Evolutionary conservation across 2,113 vertebrate genomes (phyloP).

Genomic region (Pyxicephalus adspersus): DNA sequence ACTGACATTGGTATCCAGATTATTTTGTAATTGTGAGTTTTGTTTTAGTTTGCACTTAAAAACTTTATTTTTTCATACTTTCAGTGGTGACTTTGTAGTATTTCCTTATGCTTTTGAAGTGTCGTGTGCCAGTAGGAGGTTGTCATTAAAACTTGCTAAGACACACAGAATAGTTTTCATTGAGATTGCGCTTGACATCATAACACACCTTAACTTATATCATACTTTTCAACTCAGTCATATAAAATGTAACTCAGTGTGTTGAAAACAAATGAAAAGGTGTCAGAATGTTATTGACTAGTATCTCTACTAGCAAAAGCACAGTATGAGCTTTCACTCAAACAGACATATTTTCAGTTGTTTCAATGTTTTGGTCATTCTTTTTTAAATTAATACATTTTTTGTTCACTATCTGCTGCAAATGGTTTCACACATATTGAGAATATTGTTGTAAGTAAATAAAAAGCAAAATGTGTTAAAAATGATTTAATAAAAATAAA

Average conservation of each 20-base stretch:
- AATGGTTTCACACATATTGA: neutral
- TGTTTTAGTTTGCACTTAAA: neutral
- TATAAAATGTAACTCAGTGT: conserved; percentile 1
- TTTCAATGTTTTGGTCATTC: conserved; percentile 1
- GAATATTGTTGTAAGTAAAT: neutral
- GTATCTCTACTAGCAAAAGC: neutral
- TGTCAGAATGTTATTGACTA: conserved; percentile 37
- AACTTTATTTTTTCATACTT: neutral
- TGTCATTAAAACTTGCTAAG: conserved; percentile 34
- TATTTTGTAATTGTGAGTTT: too few relatives aligned
- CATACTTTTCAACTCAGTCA: conserved; percentile 18
- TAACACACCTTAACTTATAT: conserved; percentile 30
- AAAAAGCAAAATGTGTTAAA: neutral
- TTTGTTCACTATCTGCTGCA: neutral
- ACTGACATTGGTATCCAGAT: too few relatives aligned
- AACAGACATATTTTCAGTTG: neutral
- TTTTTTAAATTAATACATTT: neutral
- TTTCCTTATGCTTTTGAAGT: neutral
- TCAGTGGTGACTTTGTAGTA: neutral
- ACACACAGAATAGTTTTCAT: conserved; percentile 17
- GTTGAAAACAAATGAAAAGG: conserved; percentile 43
- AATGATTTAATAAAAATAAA: neutral
- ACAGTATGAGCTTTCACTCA: conserved; percentile 14
- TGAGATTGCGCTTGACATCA: conserved; percentile 13
- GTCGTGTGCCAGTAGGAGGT: conserved; percentile 16